Evolutionary conservation across 2,888 invertebrate genomes (phyloP).

Genomic region (Aphodius granarius): DNA sequence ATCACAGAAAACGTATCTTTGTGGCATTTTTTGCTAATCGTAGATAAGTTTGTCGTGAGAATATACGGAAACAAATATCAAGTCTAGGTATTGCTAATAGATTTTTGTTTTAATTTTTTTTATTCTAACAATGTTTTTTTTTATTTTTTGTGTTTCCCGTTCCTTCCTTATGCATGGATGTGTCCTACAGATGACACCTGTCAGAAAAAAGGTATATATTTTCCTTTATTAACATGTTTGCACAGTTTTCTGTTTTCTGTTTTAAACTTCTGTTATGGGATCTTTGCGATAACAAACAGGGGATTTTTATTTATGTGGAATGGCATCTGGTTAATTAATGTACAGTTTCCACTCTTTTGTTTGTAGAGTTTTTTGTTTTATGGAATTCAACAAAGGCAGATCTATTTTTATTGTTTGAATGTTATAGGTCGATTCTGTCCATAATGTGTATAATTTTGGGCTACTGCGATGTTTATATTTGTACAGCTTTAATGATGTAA

Average conservation of each 20-base stretch:
- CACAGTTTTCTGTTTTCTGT: neutral
- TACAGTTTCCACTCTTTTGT: neutral
- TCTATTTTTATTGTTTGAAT: neutral
- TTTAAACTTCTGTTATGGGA: neutral
- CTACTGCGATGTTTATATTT: neutral
- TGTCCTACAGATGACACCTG: constrained; percentile 46
- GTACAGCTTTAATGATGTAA: neutral
- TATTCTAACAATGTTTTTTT: constrained; percentile 14
- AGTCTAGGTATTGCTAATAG: neutral
- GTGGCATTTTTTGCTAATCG: neutral
- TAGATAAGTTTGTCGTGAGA: neutral
- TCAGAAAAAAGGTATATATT: constrained; percentile 45
- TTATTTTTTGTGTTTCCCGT: constrained; percentile 26
- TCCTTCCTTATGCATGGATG: constrained; percentile 41
- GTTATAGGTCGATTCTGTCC: neutral
- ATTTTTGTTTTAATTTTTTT: constrained; percentile 1
- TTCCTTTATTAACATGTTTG: constrained; percentile 29
- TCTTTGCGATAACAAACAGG: neutral
- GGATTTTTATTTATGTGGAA: neutral
- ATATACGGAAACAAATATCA: neutral
- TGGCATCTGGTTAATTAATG: constrained; percentile 14
- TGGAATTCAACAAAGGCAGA: neutral
- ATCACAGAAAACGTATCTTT: too few species aligned
- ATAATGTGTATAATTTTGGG: neutral
- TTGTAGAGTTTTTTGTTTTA: neutral